Base-by-base conservation (phyloP, 2,113 vertebrate genomes). In the Fulica atra region DNA sequence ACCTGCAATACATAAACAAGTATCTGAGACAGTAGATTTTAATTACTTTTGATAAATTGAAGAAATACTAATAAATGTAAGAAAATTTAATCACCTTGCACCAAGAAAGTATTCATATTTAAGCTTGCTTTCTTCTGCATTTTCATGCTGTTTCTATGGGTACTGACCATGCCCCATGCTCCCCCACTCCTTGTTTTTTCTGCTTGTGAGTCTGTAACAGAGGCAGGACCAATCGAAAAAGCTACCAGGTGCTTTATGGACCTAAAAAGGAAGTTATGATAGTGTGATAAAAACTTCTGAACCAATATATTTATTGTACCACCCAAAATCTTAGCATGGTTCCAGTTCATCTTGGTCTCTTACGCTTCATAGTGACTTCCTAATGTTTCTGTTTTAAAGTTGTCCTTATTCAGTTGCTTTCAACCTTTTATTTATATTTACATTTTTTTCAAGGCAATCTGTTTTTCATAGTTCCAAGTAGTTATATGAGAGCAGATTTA, bases 91-190 rank as follows among this genome's bases (percentile, higher is more conserved):
- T 81, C 42, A 86, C n/a, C 20, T 42, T 66, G 25, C 64, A 70
- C 14, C 19, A 61, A 77, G 79, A 28, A 89, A 82, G 90, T 82
- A 65, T 17, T 91, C 54, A 66, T 89, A 70, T 77, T 77, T 80
- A 90, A 89, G 64, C 3, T 14, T 1, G 1, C 33, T 81, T 64
- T 89, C 59, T 81, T 93, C n/a, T 23, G 73, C 16, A 33, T 90
- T 86, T 93, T 77, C 69, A 56, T 56, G 60, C 60, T 74, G 77
- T 93, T 93, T 64, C 72, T 94, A 35, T 95, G 76, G 68, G 69
- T 74, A 74, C 76, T 94, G 77, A 40, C 44, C 40, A n/a, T 92
- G 35, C 46, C 51, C 31, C 2, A 1, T 89, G n/a, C 42, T 77
- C 11, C n/a, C 13, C 16, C 13, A 35, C 24, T 86, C 26, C 29